Percentiles rank a stretch among this genome's conserved stretches.
These are phyloP conservation scores for Ophioderma brevispina DNA, from an alignment of 35 echinoderm and acorn worm species.

Conservation along the genomic window DNA sequence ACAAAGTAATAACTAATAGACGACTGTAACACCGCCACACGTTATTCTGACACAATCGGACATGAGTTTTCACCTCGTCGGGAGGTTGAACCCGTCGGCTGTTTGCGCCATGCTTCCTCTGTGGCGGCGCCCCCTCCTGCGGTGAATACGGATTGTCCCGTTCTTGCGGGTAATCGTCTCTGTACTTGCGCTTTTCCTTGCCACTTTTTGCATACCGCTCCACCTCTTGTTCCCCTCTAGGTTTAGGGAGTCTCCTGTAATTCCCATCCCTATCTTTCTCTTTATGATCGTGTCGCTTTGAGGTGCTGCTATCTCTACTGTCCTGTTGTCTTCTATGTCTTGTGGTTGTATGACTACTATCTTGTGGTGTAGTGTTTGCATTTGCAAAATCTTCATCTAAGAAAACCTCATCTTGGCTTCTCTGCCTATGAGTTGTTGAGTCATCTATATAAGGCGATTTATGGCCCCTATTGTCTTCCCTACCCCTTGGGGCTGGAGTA, in stretches of 20 bases:
- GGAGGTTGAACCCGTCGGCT: background rate
- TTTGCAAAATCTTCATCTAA: background rate
- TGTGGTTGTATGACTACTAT: background rate
- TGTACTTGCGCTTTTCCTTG: background rate
- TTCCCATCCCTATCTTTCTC: background rate
- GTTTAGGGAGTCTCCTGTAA: background rate
- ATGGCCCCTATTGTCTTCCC: background rate
- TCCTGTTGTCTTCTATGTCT: background rate
- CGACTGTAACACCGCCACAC: background rate
- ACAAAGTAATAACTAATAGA: background rate
- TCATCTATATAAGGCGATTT: constrained; percentile 1
- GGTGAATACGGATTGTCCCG: background rate
- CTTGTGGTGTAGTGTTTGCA: background rate
- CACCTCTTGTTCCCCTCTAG: background rate
- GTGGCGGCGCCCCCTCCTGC: background rate
- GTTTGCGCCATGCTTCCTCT: background rate
- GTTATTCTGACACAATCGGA: background rate
- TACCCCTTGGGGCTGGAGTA: background rate
- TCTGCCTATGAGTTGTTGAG: background rate
- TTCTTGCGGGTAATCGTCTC: background rate
- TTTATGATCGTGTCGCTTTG: background rate
- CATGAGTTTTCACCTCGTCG: background rate
- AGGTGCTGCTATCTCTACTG: background rate
- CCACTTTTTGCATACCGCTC: background rate
- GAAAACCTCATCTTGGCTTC: background rate